These are phyloP conservation scores for Passer domesticus DNA, from an alignment of 2,113 vertebrate genomes.

Conservation along the genomic window DNA sequence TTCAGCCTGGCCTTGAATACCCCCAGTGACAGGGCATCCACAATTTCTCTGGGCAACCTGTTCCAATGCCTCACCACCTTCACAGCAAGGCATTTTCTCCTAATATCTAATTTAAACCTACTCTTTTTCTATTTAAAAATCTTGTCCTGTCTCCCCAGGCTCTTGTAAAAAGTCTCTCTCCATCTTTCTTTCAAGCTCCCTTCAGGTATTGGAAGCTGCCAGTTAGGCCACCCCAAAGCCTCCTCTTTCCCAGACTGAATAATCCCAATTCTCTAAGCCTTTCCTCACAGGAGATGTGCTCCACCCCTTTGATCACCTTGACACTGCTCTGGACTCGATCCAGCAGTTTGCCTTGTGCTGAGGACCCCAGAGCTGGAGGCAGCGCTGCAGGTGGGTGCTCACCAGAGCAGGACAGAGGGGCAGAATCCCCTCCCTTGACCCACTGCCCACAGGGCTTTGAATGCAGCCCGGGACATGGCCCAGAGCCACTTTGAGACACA, in stretches of 20 bases:
- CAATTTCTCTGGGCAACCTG: background rate
- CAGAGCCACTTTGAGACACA: background rate
- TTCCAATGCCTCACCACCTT: background rate
- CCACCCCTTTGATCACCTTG: background rate
- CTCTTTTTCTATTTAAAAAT: background rate
- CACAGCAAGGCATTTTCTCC: background rate
- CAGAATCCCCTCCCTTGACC: background rate
- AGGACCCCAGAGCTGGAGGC: background rate
- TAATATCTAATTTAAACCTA: background rate
- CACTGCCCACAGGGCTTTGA: rapidly evolving
- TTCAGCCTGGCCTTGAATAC: background rate
- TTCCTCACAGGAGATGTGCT: background rate
- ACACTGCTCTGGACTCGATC: rapidly evolving
- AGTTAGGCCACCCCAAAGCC: background rate
- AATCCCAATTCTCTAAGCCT: background rate
- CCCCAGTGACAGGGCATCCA: background rate
- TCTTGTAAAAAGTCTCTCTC: background rate
- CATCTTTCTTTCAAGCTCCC: background rate
- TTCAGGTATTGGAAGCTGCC: background rate
- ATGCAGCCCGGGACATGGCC: background rate
- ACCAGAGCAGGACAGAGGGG: background rate
- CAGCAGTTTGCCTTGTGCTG: background rate
- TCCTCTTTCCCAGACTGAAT: background rate
- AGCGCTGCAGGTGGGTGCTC: background rate
- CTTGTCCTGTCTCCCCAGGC: background rate